Conservation (phyloP, 2,888 invertebrate species). For the Scaptomyza polygonia region DNA sequence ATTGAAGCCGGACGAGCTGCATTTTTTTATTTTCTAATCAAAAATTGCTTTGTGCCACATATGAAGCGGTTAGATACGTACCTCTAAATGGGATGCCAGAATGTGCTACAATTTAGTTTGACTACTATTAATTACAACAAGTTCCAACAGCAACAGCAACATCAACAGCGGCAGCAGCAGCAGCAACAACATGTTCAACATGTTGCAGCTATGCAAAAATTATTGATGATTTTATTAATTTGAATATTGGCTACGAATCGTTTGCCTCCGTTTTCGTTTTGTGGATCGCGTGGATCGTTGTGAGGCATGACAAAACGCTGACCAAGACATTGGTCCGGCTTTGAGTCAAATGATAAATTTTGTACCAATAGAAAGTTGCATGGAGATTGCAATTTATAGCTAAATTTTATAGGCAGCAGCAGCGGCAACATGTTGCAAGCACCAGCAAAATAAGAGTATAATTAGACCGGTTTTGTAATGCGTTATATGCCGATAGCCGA, state of each 20-base stretch:
- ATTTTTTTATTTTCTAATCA: slow-evolving; percentile 78
- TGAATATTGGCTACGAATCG: slow-evolving; percentile 77
- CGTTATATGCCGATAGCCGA: slow-evolving; percentile 52
- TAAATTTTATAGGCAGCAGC: slow-evolving; percentile 39
- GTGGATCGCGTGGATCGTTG: not conserved
- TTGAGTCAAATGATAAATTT: slow-evolving; percentile 70
- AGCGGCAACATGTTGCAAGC: slow-evolving; percentile 70
- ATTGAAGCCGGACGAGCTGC: slow-evolving; percentile 64
- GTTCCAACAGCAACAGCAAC: slow-evolving; percentile 35
- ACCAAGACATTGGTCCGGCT: slow-evolving; percentile 61
- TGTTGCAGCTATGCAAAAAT: slow-evolving; percentile 65
- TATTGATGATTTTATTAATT: slow-evolving; percentile 81
- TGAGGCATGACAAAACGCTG: slow-evolving; percentile 64
- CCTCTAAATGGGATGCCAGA: slow-evolving; percentile 66
- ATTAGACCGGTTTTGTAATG: slow-evolving; percentile 81
- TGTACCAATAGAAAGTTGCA: slow-evolving; percentile 78
- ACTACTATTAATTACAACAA: slow-evolving; percentile 79
- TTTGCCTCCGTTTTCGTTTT: slow-evolving; percentile 11
- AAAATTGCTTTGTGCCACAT: slow-evolving; percentile 80
- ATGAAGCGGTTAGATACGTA: slow-evolving; percentile 54
- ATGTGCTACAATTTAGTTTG: slow-evolving; percentile 78
- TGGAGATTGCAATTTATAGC: slow-evolving; percentile 81
- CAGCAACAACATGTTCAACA: slow-evolving; percentile 63
- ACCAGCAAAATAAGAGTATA: slow-evolving; percentile 80
- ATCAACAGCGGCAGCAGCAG: slow-evolving; percentile 43